Base-by-base conservation (phyloP, 2,888 invertebrate species). In the Mylabris sibirica region DNA sequence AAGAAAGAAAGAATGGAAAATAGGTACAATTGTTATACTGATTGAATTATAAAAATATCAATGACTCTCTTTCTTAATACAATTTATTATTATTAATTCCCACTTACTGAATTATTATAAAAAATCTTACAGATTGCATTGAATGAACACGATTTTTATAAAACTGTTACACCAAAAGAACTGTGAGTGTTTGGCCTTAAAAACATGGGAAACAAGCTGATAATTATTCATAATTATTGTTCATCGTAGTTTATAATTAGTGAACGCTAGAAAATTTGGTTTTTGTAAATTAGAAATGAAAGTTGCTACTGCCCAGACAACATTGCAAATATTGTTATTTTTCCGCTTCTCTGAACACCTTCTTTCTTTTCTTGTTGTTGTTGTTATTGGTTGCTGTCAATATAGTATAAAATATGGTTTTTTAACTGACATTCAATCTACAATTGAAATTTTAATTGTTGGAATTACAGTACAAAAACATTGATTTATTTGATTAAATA, bases 41-140 rank as follows among this genome's bases (percentile, higher is more conserved):
- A 44, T 44, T 44, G 44, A 44, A 17, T 44, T 44, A n/a, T 44
- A 44, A 44, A n/a, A n/a, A 44, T 44, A n/a, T 44, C 12, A 44
- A 17, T 44, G 6, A 44, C 44, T 44, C n/a, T 44, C n/a, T 6
- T 17, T 2, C n/a, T n/a, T n/a, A n/a, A n/a, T n/a, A n/a, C n/a
- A n/a, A n/a, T n/a, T n/a, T n/a, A n/a, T n/a, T n/a, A n/a, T n/a
- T n/a, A 8, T 30, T 17, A 44, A 44, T 44, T 44, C n/a, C 44
- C 44, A 44, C n/a, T 44, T 44, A 3, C n/a, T 17, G 2, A 44
- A 17, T n/a, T 17, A 17, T 12, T 17, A 17, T 12, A 11, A 17
- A 44, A 44, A 44, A 30, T 30, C 8, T n/a, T n/a, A n/a, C n/a
- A n/a, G n/a, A n/a, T n/a, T n/a, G n/a, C n/a, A n/a, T n/a, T n/a